Evolutionary conservation across 2,113 vertebrate species (phyloP).

Genomic region (Mesembrinibis cayennensis): DNA sequence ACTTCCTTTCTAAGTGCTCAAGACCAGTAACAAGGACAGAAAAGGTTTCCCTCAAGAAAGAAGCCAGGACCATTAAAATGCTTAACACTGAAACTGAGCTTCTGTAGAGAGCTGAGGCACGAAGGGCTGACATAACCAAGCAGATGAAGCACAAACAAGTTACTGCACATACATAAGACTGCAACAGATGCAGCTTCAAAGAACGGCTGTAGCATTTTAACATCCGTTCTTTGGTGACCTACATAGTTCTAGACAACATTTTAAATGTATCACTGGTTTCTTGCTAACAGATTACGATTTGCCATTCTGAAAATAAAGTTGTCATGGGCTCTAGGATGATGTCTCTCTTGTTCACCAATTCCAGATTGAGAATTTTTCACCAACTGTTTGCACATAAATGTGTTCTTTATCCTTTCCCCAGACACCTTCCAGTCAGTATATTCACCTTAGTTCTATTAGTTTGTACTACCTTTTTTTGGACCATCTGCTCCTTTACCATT

Average conservation of each 20-base stretch:
- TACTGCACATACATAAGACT: neutral
- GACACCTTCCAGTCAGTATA: neutral
- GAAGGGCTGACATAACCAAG: neutral
- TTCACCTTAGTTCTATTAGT: neutral
- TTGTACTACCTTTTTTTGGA: neutral
- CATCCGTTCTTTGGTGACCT: neutral
- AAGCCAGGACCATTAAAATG: neutral
- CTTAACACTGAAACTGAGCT: neutral
- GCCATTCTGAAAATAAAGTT: neutral
- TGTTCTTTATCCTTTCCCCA: neutral
- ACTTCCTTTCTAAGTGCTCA: neutral
- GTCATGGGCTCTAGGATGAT: neutral
- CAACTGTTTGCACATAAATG: neutral
- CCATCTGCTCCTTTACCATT: neutral
- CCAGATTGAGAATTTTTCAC: neutral
- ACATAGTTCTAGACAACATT: neutral
- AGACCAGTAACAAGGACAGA: neutral
- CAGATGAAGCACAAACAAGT: conserved; percentile 2
- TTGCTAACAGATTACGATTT: neutral
- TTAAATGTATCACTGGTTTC: neutral
- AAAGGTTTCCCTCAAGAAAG: neutral
- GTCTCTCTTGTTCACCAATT: neutral
- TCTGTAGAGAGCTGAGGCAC: neutral
- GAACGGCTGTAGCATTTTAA: neutral
- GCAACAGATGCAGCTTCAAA: neutral